A percentile compares a stretch with the other conserved stretches of the same genome.
Conservation (phyloP, 1,140 invertebrate genomes). For the Nebria ingens region DNA sequence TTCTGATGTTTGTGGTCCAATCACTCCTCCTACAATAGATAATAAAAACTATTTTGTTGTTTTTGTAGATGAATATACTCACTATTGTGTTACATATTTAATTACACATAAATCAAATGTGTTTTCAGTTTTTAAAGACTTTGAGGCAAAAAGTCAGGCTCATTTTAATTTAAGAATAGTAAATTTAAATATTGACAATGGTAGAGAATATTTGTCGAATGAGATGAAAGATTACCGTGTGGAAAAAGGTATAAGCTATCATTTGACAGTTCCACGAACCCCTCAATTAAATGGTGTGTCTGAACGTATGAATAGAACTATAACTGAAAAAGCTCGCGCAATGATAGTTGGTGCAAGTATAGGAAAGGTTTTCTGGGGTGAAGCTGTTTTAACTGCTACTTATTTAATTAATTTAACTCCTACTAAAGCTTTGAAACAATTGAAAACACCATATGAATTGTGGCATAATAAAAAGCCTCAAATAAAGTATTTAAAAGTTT, state of each 20-base stretch:
- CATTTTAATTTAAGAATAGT: not conserved
- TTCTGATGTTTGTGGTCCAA: not conserved
- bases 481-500: not conserved
- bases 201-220: not conserved
- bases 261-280: not conserved
- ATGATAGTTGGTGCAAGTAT: not conserved
- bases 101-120: not conserved
- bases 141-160: not conserved
- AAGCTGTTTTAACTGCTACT: not conserved
- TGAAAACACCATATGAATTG: not conserved
- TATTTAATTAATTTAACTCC: not conserved
- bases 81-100: not conserved
- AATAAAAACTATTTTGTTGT: not conserved
- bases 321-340: not conserved
- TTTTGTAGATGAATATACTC: not conserved
- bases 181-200: not conserved
- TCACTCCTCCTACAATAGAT: not conserved
- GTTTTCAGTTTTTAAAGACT: not conserved
- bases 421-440: not conserved
- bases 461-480: not conserved
- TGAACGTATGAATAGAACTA: not conserved
- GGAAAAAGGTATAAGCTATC: not conserved
- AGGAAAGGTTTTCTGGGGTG: not conserved
- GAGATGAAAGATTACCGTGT: not conserved
- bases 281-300: not conserved